Evolutionary conservation across 2,113 vertebrate species (phyloP).

Genomic region (Sprattus sprattus): DNA sequence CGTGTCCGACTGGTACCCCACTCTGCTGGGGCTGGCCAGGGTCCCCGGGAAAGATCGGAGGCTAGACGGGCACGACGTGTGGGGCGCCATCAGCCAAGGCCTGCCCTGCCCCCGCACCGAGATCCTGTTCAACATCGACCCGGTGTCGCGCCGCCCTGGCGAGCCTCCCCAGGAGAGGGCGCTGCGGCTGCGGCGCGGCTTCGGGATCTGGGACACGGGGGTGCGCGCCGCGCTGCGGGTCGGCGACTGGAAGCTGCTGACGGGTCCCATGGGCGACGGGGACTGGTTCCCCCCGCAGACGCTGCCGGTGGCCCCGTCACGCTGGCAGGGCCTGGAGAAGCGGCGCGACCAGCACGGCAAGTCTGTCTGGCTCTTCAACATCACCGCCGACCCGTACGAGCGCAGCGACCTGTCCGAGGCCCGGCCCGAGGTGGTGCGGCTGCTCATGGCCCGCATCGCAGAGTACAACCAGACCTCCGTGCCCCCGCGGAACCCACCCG

Average conservation of each 20-base stretch:
- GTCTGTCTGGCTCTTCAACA: slow-evolving; percentile 90
- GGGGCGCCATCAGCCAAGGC: slow-evolving; percentile 84
- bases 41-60: slow-evolving; percentile 67
- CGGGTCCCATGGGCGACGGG: slow-evolving; percentile 84
- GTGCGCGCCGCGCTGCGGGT: slow-evolving; percentile 85
- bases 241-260: slow-evolving; percentile 90
- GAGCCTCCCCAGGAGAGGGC: slow-evolving; percentile 78
- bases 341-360: slow-evolving; percentile 74
- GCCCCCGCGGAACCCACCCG: slow-evolving; percentile 80
- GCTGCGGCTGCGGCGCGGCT: slow-evolving; percentile 75
- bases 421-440: slow-evolving; percentile 81
- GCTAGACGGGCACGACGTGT: slow-evolving; percentile 86
- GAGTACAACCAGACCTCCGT: slow-evolving; percentile 87
- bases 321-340: slow-evolving; percentile 82
- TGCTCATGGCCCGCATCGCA: slow-evolving; percentile 78
- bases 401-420: slow-evolving; percentile 78
- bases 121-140: slow-evolving; percentile 94
- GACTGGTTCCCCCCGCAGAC: slow-evolving; percentile 88
- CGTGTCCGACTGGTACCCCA: slow-evolving; percentile 93
- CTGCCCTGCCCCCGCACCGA: slow-evolving; percentile 81
- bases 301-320: slow-evolving; percentile 65
- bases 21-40: slow-evolving; percentile 81
- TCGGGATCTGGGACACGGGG: slow-evolving; percentile 91
- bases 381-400: slow-evolving; percentile 86
- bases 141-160: slow-evolving; percentile 84